Evolutionary conservation across 1,140 invertebrate species (phyloP).

Genomic region (Odontomachus brunneus): DNA sequence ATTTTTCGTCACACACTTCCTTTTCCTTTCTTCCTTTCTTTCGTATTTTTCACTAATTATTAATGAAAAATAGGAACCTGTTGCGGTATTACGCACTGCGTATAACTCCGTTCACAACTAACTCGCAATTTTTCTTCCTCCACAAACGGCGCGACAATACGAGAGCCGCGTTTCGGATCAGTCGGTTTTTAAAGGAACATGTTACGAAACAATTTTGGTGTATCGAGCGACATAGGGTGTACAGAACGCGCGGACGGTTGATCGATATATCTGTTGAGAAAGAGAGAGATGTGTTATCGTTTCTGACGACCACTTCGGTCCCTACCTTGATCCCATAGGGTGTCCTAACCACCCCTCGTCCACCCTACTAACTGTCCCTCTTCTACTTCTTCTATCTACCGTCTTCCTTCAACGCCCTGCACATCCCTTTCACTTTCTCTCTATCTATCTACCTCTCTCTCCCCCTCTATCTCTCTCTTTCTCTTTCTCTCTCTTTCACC

Average conservation of each 20-base stretch:
- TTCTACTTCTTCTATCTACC: constrained; percentile 54
- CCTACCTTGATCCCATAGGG: constrained; percentile 63
- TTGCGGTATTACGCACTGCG: constrained; percentile 11
- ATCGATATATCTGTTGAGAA: constrained; percentile 77
- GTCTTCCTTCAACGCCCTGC: constrained; percentile 35
- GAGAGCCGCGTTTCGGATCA: not conserved
- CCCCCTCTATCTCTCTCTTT: constrained; percentile 64
- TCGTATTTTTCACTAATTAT: not conserved
- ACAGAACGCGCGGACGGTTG: constrained; percentile 62
- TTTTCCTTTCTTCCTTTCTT: not conserved
- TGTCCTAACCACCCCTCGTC: constrained; percentile 62
- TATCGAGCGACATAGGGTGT: constrained; percentile 59
- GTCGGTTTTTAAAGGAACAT: constrained; percentile 46
- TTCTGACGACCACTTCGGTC: constrained; percentile 70
- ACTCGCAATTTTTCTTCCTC: not conserved
- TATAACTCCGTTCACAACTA: not conserved
- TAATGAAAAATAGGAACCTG: constrained; percentile 30
- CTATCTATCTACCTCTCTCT: constrained; percentile 57
- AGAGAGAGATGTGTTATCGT: constrained; percentile 77
- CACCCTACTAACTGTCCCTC: constrained; percentile 55
- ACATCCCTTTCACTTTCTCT: constrained; percentile 24
- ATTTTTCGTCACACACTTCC: not conserved
- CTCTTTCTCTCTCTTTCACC: constrained; percentile 37
- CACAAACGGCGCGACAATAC: not conserved
- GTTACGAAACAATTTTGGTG: constrained; percentile 6